Base-by-base conservation (phyloP, 2,113 vertebrate species). In the Plecotus auritus region DNA sequence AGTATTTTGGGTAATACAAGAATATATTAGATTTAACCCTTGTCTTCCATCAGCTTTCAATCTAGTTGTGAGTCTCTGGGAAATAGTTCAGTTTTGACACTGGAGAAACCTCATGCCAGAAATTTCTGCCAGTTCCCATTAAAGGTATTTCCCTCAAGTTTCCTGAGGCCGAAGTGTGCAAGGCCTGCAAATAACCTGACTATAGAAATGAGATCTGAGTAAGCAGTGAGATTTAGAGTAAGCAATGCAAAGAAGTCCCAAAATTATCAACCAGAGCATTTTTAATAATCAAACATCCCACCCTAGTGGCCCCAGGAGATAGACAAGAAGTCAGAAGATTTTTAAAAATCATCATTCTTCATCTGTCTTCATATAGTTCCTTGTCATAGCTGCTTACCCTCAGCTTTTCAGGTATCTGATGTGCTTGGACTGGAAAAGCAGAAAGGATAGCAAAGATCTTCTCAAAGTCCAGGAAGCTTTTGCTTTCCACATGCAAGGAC, bases 121-220 rank as follows among this genome's bases (percentile, higher is more conserved):
- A 84, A 61, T 80, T 74, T 93, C 61, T 95, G 45, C 87, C 40
- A 90, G 45, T 90, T 90, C 49, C 69, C 87, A 73, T 86, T 94
- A 93, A 84, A 97, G 35, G 69, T 86, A 82, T 88, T 94, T 89
- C 20, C 40, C 28, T 94, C 5, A 92, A 84, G 30, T 85, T 95
- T 89, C 17, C 30, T 90, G 32, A 78, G 40, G 64, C 89, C 81
- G 76, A 90, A 84, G 40, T 72, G 73, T 61, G 74, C 72, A 93
- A 87, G 4, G 0, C 64, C 37, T 93, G 54, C 30, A 94, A 93
- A 96, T 88, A 74, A 94, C 61, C 59, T 96, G 54, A 80, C 73
- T 91, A 42, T 17, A 88, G 72, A 95, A 96, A 88, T 78, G 4
- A 92, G 35, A 90, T 94, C 51, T 93, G n/a, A n/a, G n/a, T n/a